Base-by-base conservation (phyloP, 2,888 invertebrate genomes). In the Asteroscopus sphinx region DNA sequence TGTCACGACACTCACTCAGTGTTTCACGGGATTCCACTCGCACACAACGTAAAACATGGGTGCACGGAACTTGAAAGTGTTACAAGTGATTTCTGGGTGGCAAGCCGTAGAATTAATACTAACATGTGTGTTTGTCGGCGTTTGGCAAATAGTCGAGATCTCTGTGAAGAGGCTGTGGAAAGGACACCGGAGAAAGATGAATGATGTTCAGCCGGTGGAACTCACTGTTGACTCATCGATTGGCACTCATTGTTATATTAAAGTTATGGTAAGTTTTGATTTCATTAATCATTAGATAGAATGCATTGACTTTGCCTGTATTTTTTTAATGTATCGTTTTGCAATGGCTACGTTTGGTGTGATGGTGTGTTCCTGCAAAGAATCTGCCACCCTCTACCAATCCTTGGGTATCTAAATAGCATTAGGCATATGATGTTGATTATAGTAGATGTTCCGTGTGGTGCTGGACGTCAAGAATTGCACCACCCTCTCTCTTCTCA, bases 231-330 rank as follows among this genome's bases (percentile, higher is more conserved):
- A 93, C 62, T 86, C 92, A 0, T 90, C 93, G 25, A 77, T 94
- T 17, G 94, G 94, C 4, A 89, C 89, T 6, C 94, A 94, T 77
- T 94, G 91, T 58, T 92, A 89, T 65, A 92, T 94, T 11, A 93
- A 92, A 88, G 84, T 94, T 58, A 84, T 90, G 93, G 94, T 93
- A 59, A 82, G 86, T 79, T 25, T 0, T 2, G 4, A 17, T 16
- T 36, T 3, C 11, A 9, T 40, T 16, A 12, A 5, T 21, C 47
- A 9, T 16, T 3, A 46, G 21, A 21, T n/a, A 21, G 21, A 21
- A 21, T 3, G 21, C 2, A 21, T 21, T 1, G 21, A 21, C 21
- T 6, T 21, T 6, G 21, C 4, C 4, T 21, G 21, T 21, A n/a
- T n/a, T n/a, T n/a, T n/a, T n/a, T n/a, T n/a, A n/a, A n/a, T n/a